Evolutionary conservation across 2,113 vertebrate species (phyloP).

Genomic region (Tapirus terrestris): DNA sequence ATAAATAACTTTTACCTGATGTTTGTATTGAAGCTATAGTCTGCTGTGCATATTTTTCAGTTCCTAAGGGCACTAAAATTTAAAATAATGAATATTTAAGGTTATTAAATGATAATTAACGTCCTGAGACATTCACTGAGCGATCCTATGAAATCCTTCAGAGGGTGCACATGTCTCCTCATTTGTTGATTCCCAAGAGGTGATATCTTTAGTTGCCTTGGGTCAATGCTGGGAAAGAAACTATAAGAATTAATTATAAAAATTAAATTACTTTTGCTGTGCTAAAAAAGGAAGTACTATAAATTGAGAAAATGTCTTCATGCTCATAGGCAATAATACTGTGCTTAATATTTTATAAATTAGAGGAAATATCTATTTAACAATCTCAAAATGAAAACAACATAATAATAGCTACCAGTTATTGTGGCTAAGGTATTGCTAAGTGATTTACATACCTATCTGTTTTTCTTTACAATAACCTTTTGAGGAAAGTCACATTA

Average conservation of each 20-base stretch:
- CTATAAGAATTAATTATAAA: constrained; percentile 8
- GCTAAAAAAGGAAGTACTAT: neutral
- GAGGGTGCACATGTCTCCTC: neutral
- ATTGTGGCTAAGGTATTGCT: neutral
- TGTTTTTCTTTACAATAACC: neutral
- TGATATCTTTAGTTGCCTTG: neutral
- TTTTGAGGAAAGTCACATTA: neutral
- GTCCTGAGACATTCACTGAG: neutral
- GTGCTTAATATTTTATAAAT: constrained; percentile 53
- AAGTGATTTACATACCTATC: neutral
- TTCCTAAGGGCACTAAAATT: neutral
- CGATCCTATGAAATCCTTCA: neutral
- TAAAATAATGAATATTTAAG: neutral
- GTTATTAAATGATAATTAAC: neutral
- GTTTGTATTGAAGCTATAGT: neutral
- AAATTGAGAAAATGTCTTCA: neutral
- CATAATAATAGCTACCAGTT: neutral
- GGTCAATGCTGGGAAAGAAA: neutral
- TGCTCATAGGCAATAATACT: neutral
- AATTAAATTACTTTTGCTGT: constrained; percentile 19
- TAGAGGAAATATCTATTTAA: neutral
- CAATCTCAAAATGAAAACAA: neutral
- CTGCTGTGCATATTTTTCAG: neutral
- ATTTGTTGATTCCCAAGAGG: neutral
- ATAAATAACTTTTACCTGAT: neutral